Conservation (phyloP, 2,113 vertebrate species). For the Pantherophis guttatus region DNA sequence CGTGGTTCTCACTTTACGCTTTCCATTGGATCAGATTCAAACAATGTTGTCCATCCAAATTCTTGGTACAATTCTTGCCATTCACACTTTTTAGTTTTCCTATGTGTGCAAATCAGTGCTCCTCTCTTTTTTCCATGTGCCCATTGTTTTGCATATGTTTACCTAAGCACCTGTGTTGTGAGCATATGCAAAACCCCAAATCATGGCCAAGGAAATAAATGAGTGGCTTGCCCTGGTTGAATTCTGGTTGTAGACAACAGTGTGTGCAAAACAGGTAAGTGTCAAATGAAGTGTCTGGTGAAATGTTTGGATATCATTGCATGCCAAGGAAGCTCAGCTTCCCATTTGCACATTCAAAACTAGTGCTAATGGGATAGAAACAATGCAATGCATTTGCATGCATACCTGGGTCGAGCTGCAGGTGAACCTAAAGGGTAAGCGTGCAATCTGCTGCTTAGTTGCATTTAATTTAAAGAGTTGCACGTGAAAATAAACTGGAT, state of each 20-base stretch:
- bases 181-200: not conserved
- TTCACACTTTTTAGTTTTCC: not conserved
- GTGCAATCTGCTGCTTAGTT: not conserved
- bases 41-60: not conserved
- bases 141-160: not conserved
- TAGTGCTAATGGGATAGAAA: not conserved
- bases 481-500: not conserved
- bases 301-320: not conserved
- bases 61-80: not conserved
- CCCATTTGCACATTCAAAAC: slow-evolving; percentile 22
- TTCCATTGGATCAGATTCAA: not conserved
- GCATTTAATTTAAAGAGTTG: slow-evolving; percentile 3
- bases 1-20: not conserved
- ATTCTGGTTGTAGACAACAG: not conserved
- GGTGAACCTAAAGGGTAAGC: not conserved
- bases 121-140: not conserved
- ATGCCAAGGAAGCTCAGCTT: not conserved
- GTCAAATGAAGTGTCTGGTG: not conserved
- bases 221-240: not conserved
- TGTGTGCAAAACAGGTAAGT: slow-evolving; percentile 3
- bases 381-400: not conserved
- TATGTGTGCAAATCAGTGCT: not conserved
- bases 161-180: not conserved
- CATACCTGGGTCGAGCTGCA: not conserved
- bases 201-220: not conserved